These are phyloP conservation scores for Paedocypris sp. DNA, from an alignment of 2,113 vertebrate species.

Conservation along the genomic window DNA sequence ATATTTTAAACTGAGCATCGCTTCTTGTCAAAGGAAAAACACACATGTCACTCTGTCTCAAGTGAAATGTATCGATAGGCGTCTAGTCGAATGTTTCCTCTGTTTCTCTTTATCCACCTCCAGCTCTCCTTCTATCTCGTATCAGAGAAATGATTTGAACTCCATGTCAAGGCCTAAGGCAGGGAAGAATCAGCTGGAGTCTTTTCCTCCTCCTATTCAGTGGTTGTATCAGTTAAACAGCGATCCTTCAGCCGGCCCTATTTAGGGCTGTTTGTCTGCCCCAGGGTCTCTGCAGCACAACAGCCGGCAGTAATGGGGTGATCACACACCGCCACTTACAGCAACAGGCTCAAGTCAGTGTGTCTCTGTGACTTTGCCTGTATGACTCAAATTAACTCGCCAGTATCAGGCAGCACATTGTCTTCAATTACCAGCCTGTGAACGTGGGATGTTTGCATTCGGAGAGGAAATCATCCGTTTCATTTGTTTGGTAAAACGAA, in stretches of 20 bases:
- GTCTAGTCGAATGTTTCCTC: slow-evolving; percentile 29
- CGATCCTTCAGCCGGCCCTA: slow-evolving; percentile 41
- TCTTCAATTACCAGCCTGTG: slow-evolving; percentile 17
- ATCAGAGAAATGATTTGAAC: slow-evolving; percentile 51
- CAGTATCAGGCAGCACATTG: slow-evolving; percentile 7
- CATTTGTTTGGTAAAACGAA: background rate
- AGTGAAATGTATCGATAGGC: slow-evolving; percentile 46
- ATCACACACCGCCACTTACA: slow-evolving; percentile 27
- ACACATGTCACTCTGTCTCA: slow-evolving; percentile 48
- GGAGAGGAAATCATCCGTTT: background rate
- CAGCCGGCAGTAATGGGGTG: slow-evolving; percentile 31
- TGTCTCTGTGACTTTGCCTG: slow-evolving; percentile 16
- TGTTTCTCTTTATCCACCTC: background rate
- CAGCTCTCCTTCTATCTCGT: background rate
- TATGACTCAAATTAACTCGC: slow-evolving; percentile 6
- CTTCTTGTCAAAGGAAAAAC: slow-evolving; percentile 52
- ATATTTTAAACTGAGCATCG: slow-evolving; percentile 48
- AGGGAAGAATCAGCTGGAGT: slow-evolving; percentile 11
- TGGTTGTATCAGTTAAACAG: slow-evolving; percentile 32
- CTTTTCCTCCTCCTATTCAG: slow-evolving; percentile 10
- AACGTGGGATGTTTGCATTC: background rate
- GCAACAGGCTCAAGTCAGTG: slow-evolving; percentile 21
- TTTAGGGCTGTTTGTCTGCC: slow-evolving; percentile 44
- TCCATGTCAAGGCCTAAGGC: slow-evolving; percentile 46
- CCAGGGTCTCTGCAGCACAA: slow-evolving; percentile 20